Base-by-base conservation (phyloP, 2,888 invertebrate genomes). In the Caenorhabditis macrosperma region DNA sequence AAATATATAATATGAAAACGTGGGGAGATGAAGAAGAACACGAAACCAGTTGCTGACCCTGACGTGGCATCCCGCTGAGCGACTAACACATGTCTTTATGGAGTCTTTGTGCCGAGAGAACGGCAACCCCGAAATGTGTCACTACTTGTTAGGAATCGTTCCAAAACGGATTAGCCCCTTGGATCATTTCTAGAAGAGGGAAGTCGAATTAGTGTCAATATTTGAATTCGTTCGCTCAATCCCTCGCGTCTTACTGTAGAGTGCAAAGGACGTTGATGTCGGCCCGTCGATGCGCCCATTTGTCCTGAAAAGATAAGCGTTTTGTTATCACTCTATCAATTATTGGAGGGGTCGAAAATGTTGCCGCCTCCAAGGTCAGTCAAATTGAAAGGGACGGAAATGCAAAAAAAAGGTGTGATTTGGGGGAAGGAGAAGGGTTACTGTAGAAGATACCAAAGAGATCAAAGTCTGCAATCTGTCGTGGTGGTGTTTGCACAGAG, bases 201-300 rank as follows among this genome's bases (percentile, higher is more conserved):
- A n/a, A n/a, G 26, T 17, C 12, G 55, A 55, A 46, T 55, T 54
- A 44, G 55, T 55, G 55, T 66, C 57, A 67, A 57, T 57, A 46
- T 67, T 67, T 57, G 55, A 66, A 66, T 54, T 52, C n/a, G n/a
- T n/a, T n/a, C n/a, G n/a, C n/a, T 26, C 10, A 17, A 17, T 44
- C 44, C 20, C 33, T 33, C 33, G n/a, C n/a, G n/a, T n/a, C n/a
- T n/a, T n/a, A n/a, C n/a, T n/a, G n/a, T n/a, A n/a, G n/a, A n/a
- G n/a, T n/a, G n/a, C n/a, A n/a, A n/a, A n/a, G n/a, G n/a, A n/a
- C n/a, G n/a, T n/a, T n/a, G n/a, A n/a, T n/a, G n/a, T n/a, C n/a
- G n/a, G n/a, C n/a, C n/a, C n/a, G n/a, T n/a, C n/a, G n/a, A n/a
- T n/a, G n/a, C n/a, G n/a, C n/a, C n/a, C n/a, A n/a, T n/a, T n/a